Conservation (phyloP, 2,888 invertebrate species). For the Pristionchus japonicus region DNA sequence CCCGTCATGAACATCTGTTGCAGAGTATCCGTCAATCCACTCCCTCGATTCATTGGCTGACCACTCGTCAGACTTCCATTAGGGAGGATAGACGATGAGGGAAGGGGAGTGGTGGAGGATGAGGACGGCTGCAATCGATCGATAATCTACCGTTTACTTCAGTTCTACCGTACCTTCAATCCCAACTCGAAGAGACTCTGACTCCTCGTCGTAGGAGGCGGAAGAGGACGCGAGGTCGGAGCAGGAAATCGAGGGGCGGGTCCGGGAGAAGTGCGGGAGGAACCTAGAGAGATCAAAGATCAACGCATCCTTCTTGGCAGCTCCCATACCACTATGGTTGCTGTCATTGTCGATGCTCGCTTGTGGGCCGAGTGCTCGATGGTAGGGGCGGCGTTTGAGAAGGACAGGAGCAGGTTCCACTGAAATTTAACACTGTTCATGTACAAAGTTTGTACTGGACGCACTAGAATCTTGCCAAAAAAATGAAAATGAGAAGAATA, state of each 20-base stretch:
- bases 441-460: no score
- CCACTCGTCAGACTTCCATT: constrained; percentile 33
- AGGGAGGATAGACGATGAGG: neutral
- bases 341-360: constrained; percentile 42
- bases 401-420: constrained; percentile 42
- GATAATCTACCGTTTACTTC: neutral
- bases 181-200: constrained; percentile 44
- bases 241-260: neutral
- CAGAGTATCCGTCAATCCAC: neutral
- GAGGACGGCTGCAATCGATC: neutral
- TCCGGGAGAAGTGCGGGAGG: constrained; percentile 41
- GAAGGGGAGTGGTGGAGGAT: neutral
- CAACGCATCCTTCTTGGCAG: neutral
- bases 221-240: neutral
- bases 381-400: constrained; percentile 44
- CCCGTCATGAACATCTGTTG: constrained; percentile 38
- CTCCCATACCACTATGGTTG: constrained; percentile 38
- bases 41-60: neutral
- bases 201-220: constrained; percentile 38
- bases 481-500: neutral
- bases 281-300: constrained; percentile 45
- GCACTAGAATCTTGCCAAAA: neutral
- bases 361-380: constrained; percentile 20
- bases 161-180: constrained; percentile 18
- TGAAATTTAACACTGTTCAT: neutral